Percentiles rank a stretch among this genome's conserved stretches.
Conservation (phyloP, 2,797 vertebrate genomes). For the Sciaenops ocellatus region DNA sequence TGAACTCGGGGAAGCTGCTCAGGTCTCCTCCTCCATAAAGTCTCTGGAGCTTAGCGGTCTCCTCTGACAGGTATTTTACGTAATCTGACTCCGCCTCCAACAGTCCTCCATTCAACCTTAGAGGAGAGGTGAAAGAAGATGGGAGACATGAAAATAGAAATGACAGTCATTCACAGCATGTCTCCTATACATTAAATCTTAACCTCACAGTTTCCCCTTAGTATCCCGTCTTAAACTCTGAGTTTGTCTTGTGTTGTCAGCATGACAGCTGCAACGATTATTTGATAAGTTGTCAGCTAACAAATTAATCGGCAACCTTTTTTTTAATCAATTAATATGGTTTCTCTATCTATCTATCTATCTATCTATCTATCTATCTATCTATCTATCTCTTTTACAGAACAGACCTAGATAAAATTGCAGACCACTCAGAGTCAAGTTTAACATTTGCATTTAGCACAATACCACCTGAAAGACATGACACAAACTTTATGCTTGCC, state of each 20-base stretch:
- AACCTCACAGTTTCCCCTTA: not conserved
- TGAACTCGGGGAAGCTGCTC: conserved; percentile 60
- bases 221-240: not conserved
- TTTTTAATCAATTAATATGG: too few species aligned
- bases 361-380: too few species aligned
- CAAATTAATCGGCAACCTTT: too few species aligned
- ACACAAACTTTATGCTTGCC: too few species aligned
- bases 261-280: too few species aligned
- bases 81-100: conserved; percentile 35
- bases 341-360: too few species aligned
- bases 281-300: too few species aligned
- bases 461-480: not conserved
- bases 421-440: not conserved
- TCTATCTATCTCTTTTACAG: too few species aligned
- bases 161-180: not conserved
- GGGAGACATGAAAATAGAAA: not conserved
- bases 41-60: conserved; percentile 54
- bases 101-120: conserved; percentile 23
- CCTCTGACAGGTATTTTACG: conserved; percentile 43
- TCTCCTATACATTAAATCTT: not conserved
- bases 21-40: conserved; percentile 65
- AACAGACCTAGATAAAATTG: not conserved
- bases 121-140: not conserved
- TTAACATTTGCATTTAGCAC: not conserved
- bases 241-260: not conserved